A percentile compares a stretch with the other conserved stretches of the same genome.
These are phyloP conservation scores for Scaptomyza hsui DNA, from an alignment of 1,140 invertebrate genomes.

Conservation along the genomic window DNA sequence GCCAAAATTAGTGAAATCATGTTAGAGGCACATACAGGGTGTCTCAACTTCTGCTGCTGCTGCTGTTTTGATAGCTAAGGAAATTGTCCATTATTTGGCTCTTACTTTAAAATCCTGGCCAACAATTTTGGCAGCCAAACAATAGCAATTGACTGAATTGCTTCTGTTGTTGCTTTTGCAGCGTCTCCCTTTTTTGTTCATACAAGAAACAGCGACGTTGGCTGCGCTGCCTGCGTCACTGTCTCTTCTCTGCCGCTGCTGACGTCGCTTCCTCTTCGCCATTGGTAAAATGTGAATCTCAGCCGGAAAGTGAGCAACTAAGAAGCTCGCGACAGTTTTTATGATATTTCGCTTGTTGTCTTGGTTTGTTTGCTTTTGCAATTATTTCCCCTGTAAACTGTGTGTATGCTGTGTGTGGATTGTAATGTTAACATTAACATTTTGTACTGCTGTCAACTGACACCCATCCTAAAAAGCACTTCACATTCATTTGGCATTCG, in stretches of 20 bases:
- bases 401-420: background rate
- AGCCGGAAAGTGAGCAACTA: constrained; percentile 49
- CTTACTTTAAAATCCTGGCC: background rate
- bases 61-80: constrained; percentile 6
- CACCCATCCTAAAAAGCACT: constrained; percentile 7
- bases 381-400: constrained; percentile 68
- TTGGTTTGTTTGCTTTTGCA: constrained; percentile 45
- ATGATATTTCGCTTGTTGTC: constrained; percentile 52
- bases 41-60: background rate
- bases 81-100: constrained; percentile 21
- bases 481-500: constrained; percentile 1
- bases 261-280: too few relatives aligned
- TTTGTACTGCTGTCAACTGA: constrained; percentile 10
- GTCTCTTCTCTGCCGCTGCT: background rate
- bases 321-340: constrained; percentile 67
- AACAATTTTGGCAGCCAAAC: constrained; percentile 58
- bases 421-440: constrained; percentile 14
- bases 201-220: constrained; percentile 6
- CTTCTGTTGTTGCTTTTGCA: constrained; percentile 20
- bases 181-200: constrained; percentile 7
- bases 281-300: constrained; percentile 55
- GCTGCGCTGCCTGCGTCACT: constrained; percentile 18
- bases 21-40: constrained; percentile 47
- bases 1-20: constrained; percentile 66
- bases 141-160: constrained; percentile 51